Evolutionary conservation across 2,113 vertebrate genomes (phyloP), one percentile per base, ranked within the genome.

Genomic region (Lichenostomus cassidix): DNA sequence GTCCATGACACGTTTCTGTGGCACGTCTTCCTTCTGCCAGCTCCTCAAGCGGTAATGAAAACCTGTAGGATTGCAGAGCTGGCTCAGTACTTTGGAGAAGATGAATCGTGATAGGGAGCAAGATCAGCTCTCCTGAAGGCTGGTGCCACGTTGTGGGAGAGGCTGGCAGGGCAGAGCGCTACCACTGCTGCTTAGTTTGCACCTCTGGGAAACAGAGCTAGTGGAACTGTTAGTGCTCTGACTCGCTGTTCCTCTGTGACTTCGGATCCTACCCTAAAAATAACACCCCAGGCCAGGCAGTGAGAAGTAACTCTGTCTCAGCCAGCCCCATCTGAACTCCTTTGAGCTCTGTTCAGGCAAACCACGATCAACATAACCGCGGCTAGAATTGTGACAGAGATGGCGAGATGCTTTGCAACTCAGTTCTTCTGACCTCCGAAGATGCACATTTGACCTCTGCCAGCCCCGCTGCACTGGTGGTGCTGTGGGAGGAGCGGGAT

Each of bases 21-120:
- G 94, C 74, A 71, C 65, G 31, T 92, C 87, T 77, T 94, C 85
- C 56, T 83, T 70, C 68, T 96, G 82, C 87, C 85, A 75, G 55
- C 82, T 95, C 52, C 76, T 92, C 56, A 77, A 68, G 69, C 0
- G 1, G 65, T 89, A 15, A 44, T 68, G 79, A 46, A 90, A 96
- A 62, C 86, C 85, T 15, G 52, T 78, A 70, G 68, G 88, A 67
- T 92, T 86, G 60, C 6, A 1, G 69, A 81, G 82, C 49, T 96
- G 90, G 68, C 63, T 70, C 13, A 1, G 31, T 70, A 58, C 55
- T 77, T 67, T 28, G 58, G 37, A 68, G 79, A 87, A 63, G 88
- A 74, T 71, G 76, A 56, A 58, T 93, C 0, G 0, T 6, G 16
- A 24, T 44, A 23, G 50, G 41, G 58, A 94, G 47, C 4, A 11